Evolutionary conservation across 2,888 invertebrate species (phyloP).

Genomic region (Catocala fraxini): DNA sequence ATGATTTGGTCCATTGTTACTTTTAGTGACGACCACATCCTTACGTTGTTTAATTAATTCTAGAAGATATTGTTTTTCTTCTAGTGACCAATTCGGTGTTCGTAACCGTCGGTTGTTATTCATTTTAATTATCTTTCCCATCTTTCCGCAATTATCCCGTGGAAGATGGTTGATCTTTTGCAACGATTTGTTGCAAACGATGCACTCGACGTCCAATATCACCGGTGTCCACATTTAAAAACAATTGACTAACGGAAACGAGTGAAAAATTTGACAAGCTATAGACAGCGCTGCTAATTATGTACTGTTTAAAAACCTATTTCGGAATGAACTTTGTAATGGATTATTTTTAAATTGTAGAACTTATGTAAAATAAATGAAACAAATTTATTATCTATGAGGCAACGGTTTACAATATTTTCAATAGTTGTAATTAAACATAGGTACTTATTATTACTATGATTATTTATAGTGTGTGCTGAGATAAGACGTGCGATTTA

Average conservation of each 20-base stretch:
- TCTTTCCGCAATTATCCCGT: constrained; percentile 61
- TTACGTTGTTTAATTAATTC: constrained; percentile 80
- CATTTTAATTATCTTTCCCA: constrained; percentile 79
- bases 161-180: constrained; percentile 80
- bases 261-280: constrained; percentile 63
- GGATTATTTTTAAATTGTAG: constrained; percentile 41
- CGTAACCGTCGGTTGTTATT: constrained; percentile 71
- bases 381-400: constrained; percentile 43
- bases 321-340: constrained; percentile 54
- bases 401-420: constrained; percentile 35
- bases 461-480: too few relatives aligned
- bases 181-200: constrained; percentile 85
- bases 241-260: constrained; percentile 70
- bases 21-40: constrained; percentile 76
- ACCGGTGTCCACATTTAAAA: constrained; percentile 83
- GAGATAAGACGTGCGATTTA: too few relatives aligned
- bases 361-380: constrained; percentile 42
- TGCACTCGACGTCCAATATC: constrained; percentile 84
- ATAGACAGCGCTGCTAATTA: constrained; percentile 57
- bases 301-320: constrained; percentile 57
- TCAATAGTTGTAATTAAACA: background rate
- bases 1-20: constrained; percentile 78
- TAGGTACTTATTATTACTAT: too few relatives aligned
- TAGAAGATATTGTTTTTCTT: constrained; percentile 81
- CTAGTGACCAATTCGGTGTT: constrained; percentile 82